Base-by-base conservation (phyloP, 2,888 invertebrate species). In the Amaurobius ferox region DNA sequence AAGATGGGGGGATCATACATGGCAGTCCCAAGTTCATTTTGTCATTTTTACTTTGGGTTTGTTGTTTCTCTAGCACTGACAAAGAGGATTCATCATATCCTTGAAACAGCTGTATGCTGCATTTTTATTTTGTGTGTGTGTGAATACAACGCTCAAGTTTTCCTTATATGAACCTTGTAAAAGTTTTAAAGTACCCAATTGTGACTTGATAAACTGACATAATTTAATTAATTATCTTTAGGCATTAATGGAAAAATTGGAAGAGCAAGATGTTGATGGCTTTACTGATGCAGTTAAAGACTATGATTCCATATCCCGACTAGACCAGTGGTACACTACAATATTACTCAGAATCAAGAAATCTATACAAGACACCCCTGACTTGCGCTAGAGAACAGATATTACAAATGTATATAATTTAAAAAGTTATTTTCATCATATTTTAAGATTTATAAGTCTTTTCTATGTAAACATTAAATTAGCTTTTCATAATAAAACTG, bases 251-350 rank as follows among this genome's bases (percentile, higher is more conserved):
- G 96, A 96, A 90, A 96, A 97, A 90, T 93, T 98, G 90, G 98
- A 99, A 91, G 98, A 98, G 90, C 96, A 98, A 91, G 97, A 98
- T 92, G 94, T 96, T 67, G 99, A 99, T 89, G 96, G 95, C 7
- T 99, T 96, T 92, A 98, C 98, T 89, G 98, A 98, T 90, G 95
- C 97, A 0, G 96, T 99, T 26, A 96, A 96, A 91, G 97, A 96
- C 68, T 99, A 97, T 92, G 99, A 99, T 93, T 96, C 96, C 90
- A 98, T 98, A 92, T 98, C 98, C 28, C 95, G 98, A 90, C 93
- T 99, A 90, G 98, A 99, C 93, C 97, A 96, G 91, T 99, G 98
- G 98, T 97, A 96, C 92, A 98, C 98, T 67, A 96, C 96, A 89
- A 96, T 99, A 92, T 93, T 99, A 89, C 94, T 98, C 88, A 95